Conservation (phyloP, 2,888 invertebrate genomes). For the Rotaria socialis region DNA sequence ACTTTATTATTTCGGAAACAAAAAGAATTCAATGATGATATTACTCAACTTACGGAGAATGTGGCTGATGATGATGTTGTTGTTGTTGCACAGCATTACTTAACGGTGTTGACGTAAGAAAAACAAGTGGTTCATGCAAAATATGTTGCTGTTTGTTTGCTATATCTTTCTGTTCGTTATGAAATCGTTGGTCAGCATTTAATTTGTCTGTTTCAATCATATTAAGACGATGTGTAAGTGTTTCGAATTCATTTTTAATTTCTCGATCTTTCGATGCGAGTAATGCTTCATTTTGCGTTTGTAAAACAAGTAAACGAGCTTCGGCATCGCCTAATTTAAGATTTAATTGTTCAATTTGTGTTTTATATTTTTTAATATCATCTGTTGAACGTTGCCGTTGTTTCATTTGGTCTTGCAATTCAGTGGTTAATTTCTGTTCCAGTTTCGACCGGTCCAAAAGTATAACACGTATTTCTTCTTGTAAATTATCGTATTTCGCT, state of each 20-base stretch:
- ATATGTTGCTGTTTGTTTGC: neutral
- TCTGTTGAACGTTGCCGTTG: neutral
- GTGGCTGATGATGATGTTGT: neutral
- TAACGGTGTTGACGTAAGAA: neutral
- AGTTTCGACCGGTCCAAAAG: neutral
- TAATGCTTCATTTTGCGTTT: conserved; percentile 29
- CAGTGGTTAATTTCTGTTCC: conserved; percentile 15
- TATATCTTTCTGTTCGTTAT: neutral
- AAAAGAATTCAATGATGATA: too few species aligned
- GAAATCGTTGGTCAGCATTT: conserved; percentile 4
- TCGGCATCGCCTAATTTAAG: conserved; percentile 8
- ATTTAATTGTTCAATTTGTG: conserved; percentile 27
- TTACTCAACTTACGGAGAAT: neutral
- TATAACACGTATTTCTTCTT: conserved; percentile 26
- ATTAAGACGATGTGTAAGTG: conserved; percentile 5
- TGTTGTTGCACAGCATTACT: neutral
- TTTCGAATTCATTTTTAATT: conserved; percentile 6
- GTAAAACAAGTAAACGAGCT: neutral
- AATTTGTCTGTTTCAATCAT: conserved; percentile 10
- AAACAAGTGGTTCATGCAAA: neutral
- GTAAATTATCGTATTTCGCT: conserved; percentile 12
- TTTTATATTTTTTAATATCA: conserved; percentile 25
- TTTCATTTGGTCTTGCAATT: conserved; percentile 31
- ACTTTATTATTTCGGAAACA: too few species aligned
- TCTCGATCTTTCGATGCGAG: neutral